Evolutionary conservation across 2,888 invertebrate genomes (phyloP), one percentile per base, ranked within the genome.

Genomic region (Machimus rusticus): DNA sequence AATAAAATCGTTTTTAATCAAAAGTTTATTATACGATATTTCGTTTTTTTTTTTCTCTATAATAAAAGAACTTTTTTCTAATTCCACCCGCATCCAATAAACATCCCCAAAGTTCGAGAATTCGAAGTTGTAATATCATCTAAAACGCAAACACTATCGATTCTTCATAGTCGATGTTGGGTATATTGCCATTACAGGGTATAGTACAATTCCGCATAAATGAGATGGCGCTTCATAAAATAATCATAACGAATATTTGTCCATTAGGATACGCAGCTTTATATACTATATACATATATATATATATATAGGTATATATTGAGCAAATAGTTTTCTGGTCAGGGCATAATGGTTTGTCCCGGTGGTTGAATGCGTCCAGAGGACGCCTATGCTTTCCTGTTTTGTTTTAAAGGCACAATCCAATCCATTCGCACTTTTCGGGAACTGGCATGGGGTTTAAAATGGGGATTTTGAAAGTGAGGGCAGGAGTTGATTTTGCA

Each of bases 161-260:
- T 78, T 78, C 43, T 46, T 46, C 14, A 3, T 46, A 16, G 43
- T 5, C 43, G 14, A 16, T 51, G 12, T 12, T 12, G 12, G 19
- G 39, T 43, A 43, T 78, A 4, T 19, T 34, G 6, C 43, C n/a
- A 39, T 78, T 39, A 39, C 43, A 34, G 39, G 43, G 43, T 23
- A 43, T 16, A 14, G 43, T 19, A 43, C 2, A 14, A 39, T 16
- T 76, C 9, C 28, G 28, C 76, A 76, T 76, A 76, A 76, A 76
- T 76, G 76, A 76, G 78, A 46, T 19, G 78, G 43, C 78, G 81
- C 31, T 81, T 55, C 81, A 81, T 81, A 81, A 81, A 81, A 81
- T 81, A 81, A 81, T 81, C 46, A 81, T 81, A 81, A 28, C 81
- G 81, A 81, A 51, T 51, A 81, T 81, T 81, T 81, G 81, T 81